A percentile compares a stretch with the other conserved stretches of the same genome.
Evolutionary conservation across 2,888 invertebrate genomes (phyloP).

Genomic region (Athetis lepigone): DNA sequence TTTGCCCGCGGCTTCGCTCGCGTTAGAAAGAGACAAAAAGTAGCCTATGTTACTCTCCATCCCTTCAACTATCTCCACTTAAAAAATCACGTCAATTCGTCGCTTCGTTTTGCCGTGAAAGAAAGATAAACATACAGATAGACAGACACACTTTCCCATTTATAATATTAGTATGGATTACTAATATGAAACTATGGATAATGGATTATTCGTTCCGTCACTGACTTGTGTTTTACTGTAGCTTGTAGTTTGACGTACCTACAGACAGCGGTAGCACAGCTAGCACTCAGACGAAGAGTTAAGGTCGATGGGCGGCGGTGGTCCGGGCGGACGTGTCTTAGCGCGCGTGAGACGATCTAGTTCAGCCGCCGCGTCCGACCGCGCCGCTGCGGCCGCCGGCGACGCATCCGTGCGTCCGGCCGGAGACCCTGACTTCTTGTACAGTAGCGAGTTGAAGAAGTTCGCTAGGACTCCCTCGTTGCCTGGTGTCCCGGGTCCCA

Average conservation of each 20-base stretch:
- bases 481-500: conserved; percentile 92
- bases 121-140: too few relatives aligned
- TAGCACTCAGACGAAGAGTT: conserved; percentile 87
- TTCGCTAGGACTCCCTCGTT: conserved; percentile 98
- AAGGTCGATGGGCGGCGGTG: conserved; percentile 92
- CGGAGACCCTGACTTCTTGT: conserved; percentile 96
- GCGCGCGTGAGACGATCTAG: conserved; percentile 96
- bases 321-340: conserved; percentile 82
- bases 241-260: conserved; percentile 32
- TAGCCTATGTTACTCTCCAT: too few relatives aligned
- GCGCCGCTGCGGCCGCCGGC: conserved; percentile 90
- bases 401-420: conserved; percentile 85
- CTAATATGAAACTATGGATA: too few relatives aligned
- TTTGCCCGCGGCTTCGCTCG: too few relatives aligned
- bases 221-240: too few relatives aligned
- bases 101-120: too few relatives aligned
- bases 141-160: too few relatives aligned
- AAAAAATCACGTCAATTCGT: too few relatives aligned
- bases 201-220: too few relatives aligned
- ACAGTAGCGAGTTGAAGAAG: conserved; percentile 99
- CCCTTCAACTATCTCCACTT: too few relatives aligned
- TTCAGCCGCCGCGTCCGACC: conserved; percentile 98
- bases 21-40: too few relatives aligned
- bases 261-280: conserved; percentile 46
- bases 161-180: too few relatives aligned